These are phyloP conservation scores for Daphoenositta chrysoptera DNA, from an alignment of 2,113 vertebrate genomes.

Conservation along the genomic window DNA sequence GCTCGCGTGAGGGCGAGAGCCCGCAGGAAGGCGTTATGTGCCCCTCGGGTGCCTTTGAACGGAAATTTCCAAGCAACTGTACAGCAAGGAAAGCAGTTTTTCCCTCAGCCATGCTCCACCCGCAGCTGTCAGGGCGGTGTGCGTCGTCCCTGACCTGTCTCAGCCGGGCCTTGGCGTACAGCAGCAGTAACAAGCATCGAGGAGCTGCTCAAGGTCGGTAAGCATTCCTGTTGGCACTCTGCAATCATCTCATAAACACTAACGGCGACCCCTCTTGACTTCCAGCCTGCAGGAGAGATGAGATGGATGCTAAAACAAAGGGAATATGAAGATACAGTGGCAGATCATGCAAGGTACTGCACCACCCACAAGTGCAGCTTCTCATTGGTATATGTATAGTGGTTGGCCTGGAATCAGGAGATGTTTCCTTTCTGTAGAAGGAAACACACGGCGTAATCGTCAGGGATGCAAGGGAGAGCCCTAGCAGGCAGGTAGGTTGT, in stretches of 20 bases:
- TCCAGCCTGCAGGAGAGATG: neutral
- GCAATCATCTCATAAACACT: fast-evolving
- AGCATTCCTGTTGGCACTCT: fast-evolving
- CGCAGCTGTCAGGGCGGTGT: neutral
- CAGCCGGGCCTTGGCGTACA: neutral
- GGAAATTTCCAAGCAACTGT: neutral
- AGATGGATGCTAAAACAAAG: neutral
- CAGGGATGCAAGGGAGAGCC: neutral
- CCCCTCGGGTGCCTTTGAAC: neutral
- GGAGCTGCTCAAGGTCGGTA: neutral
- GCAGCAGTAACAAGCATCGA: neutral
- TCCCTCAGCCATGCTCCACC: neutral
- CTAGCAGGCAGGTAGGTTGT: neutral
- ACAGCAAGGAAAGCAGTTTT: neutral
- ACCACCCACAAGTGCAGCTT: neutral
- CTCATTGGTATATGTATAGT: fast-evolving
- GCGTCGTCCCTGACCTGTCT: neutral
- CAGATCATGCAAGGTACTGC: neutral
- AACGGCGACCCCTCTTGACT: neutral
- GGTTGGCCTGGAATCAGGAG: neutral
- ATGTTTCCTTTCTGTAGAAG: neutral
- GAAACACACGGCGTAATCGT: neutral
- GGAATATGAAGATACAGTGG: neutral
- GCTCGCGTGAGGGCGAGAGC: too few relatives aligned
- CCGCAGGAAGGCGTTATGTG: neutral